Evolutionary conservation across 2,888 invertebrate genomes (phyloP), one percentile per base, ranked within the genome.

Genomic region (Pollenia amentaria): DNA sequence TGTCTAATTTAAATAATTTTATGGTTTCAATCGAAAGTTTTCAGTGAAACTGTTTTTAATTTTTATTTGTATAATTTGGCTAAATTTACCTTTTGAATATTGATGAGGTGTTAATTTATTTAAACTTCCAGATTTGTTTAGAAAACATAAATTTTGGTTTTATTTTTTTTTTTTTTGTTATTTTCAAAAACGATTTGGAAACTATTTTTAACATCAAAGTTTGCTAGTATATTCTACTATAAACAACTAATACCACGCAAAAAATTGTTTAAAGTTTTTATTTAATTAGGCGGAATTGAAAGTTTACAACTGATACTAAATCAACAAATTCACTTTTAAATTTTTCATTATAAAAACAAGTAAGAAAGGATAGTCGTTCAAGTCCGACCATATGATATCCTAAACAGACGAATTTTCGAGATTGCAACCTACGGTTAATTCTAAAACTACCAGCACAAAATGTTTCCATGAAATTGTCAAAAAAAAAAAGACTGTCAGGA

Each of bases 31-130:
- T 29, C 29, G 6, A 29, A 6, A 29, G 29, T 29, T 29, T 29
- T 29, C 29, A 29, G 29, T 29, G 6, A 29, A 29, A 29, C 6
- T 6, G 12, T 10, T 62, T n/a, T 40, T 62, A 40, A 21, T 67
- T 48, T 51, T 21, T 10, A 29, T 14, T 29, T 10, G 14, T 69
- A 16, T 53, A 9, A 42, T 53, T 70, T 55, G 42, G 42, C 62
- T 29, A 29, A 29, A 57, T 65, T 55, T 51, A n/a, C 29, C 3
- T 14, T 10, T 46, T 57, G 38, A 38, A 29, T 73, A 72, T 42
- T 67, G 51, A 65, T 75, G 51, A 70, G 72, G 76, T 77, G 65
- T 21, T 76, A 51, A 76, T 51, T 64, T 18, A 12, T 1, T 62
- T 62, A 0, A 62, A 18, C 14, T 75, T 75, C 16, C 14, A 55